Evolutionary conservation across 2,797 vertebrate species (phyloP), one percentile per base, ranked within the genome.

Genomic region (Australoheros facetus): DNA sequence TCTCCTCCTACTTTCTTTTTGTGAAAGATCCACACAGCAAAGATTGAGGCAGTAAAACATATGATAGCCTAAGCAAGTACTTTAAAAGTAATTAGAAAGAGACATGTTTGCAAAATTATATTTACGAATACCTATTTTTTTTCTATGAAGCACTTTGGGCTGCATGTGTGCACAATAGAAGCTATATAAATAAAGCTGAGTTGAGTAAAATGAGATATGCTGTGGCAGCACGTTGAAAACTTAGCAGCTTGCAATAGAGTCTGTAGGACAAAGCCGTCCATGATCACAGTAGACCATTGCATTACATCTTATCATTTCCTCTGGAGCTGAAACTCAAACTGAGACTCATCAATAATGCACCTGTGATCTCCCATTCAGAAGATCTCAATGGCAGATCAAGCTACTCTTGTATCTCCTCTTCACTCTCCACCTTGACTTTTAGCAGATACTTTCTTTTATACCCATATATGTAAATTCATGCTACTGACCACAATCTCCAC

Each of bases 251-350:
- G 85, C 76, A 75, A 80, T 85, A 74, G 55, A 78, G 80, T 82
- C 92, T 89, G 87, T 82, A 86, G 91, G 89, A 88, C 89, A 89
- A 81, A 79, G 90, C 90, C 88, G 77, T 88, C 87, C 86, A 77
- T 90, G 93, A 94, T 94, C 93, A 93, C 93, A 92, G 93, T 88
- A 85, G 91, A 91, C 92, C 92, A 91, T 90, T 93, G 92, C 94
- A 94, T 94, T 94, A 94, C 94, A 94, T 91, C 94, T 94, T 95
- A 95, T 95, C 92, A 93, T 94, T 95, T 95, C 95, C 94, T 94
- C 93, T 93, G 84, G 82, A 90, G 87, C 92, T 93, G 94, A 94
- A 95, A 95, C 91, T 88, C 83, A 92, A 92, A 94, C 94, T 93
- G 84, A 86, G 56, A 84, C 93, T 93, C 92, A 95, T 95, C 91